phyloP scores from a whole-genome alignment of 2,113 vertebrate genomes.

The Siphamia tubifer region DNA sequence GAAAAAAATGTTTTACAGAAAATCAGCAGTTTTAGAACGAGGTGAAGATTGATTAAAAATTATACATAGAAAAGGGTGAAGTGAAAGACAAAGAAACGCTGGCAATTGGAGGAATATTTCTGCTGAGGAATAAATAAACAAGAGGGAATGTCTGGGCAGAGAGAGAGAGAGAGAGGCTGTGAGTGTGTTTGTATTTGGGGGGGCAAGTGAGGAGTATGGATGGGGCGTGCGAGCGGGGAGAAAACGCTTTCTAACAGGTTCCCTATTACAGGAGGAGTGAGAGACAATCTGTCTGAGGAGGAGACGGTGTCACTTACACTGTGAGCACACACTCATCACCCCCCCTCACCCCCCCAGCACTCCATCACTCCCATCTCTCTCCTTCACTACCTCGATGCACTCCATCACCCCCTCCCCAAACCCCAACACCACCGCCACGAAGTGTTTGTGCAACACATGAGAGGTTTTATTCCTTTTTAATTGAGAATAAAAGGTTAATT shows the following conservation, averaged over 20 bases:
- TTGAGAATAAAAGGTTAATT: too few relatives aligned
- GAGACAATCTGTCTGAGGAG: constrained; percentile 81
- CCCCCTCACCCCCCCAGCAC: constrained; percentile 38
- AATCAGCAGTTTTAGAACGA: constrained; percentile 52
- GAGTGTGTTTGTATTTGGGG: neutral
- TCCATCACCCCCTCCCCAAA: constrained; percentile 50
- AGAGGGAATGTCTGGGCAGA: constrained; percentile 7
- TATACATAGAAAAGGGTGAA: constrained; percentile 40
- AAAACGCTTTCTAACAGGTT: constrained; percentile 62
- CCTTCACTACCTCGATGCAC: constrained; percentile 26
- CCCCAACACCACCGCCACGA: neutral
- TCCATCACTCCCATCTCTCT: constrained; percentile 50
- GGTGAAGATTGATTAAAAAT: constrained; percentile 61
- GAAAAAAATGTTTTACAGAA: constrained; percentile 29
- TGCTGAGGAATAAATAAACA: constrained; percentile 44
- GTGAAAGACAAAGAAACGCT: constrained; percentile 54
- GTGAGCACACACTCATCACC: constrained; percentile 80
- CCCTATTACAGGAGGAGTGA: constrained; percentile 69
- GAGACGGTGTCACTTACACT: constrained; percentile 80
- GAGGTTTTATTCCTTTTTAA: too few relatives aligned
- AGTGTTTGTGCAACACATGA: constrained; percentile 9
- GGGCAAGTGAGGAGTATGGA: neutral
- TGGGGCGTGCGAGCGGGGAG: constrained; percentile 22
- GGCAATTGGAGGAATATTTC: constrained; percentile 41
- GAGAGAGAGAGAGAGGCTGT: neutral